Conservation (phyloP, 2,888 invertebrate species). For the Agapetus fuscipes region DNA sequence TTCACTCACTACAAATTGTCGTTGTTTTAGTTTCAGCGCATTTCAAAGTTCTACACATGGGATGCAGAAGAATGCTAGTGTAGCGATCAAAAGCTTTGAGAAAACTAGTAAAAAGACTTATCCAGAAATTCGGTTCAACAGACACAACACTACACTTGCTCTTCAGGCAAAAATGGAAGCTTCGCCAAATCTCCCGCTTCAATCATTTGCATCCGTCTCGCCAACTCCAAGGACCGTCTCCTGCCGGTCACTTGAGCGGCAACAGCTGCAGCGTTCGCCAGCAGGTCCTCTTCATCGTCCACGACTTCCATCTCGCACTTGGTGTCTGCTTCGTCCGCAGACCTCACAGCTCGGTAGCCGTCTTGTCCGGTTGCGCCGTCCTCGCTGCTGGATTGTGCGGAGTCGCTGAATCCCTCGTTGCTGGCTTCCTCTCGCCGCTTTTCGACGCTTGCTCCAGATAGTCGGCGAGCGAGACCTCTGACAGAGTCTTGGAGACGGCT, state of each 20-base stretch:
- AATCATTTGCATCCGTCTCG: slow-evolving; percentile 5
- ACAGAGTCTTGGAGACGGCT: slow-evolving; percentile 33
- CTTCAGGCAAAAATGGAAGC: not conserved
- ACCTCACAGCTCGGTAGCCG: too few relatives aligned
- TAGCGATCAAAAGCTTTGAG: too few relatives aligned
- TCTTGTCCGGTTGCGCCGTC: too few relatives aligned
- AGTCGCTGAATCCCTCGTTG: slow-evolving; percentile 28
- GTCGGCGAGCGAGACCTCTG: slow-evolving; percentile 6
- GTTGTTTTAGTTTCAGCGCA: too few relatives aligned
- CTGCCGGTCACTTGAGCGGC: slow-evolving; percentile 10
- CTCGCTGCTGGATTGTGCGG: slow-evolving; percentile 18
- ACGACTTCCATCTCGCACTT: slow-evolving; percentile 34
- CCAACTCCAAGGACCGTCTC: slow-evolving; percentile 12
- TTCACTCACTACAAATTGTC: too few relatives aligned
- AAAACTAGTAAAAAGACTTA: too few relatives aligned
- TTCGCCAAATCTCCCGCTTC: slow-evolving; percentile 2
- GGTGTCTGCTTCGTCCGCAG: slow-evolving; percentile 34
- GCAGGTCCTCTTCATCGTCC: slow-evolving; percentile 37
- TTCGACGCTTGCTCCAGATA: slow-evolving; percentile 15
- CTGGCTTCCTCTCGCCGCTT: slow-evolving; percentile 23
- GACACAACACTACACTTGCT: not conserved
- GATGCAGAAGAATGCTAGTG: too few relatives aligned
- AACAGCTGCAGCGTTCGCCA: too few relatives aligned
- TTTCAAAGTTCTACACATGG: too few relatives aligned
- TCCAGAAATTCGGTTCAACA: too few relatives aligned